These are phyloP conservation scores for Ceryle rudis DNA, from an alignment of 2,797 vertebrate species.

Conservation along the genomic window DNA sequence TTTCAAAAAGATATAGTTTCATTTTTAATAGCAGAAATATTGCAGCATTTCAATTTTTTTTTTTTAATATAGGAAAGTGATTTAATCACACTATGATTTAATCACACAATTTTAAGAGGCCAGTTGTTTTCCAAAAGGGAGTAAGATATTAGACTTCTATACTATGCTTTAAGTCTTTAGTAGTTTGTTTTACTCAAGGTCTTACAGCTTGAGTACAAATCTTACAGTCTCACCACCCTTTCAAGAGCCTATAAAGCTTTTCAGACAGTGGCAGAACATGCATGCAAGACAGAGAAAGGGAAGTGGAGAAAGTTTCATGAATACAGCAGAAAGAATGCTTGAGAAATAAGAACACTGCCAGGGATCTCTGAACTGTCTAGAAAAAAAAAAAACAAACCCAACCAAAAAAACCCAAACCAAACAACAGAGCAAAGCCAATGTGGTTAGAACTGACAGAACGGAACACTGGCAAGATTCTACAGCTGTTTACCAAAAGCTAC, in stretches of 20 bases:
- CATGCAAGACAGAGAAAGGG: not conserved
- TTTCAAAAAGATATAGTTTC: not conserved
- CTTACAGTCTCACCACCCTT: not conserved
- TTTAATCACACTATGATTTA: not conserved
- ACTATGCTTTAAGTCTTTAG: not conserved
- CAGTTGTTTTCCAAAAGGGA: not conserved
- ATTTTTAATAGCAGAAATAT: not conserved
- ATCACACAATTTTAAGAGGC: not conserved
- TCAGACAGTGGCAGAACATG: not conserved
- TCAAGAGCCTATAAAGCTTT: not conserved
- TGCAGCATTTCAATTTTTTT: not conserved
- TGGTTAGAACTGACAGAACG: not conserved
- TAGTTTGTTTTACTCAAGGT: not conserved
- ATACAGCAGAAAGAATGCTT: not conserved
- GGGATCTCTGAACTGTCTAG: not conserved
- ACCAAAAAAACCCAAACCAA: not conserved
- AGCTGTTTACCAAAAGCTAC: not conserved
- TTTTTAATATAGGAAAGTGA: not conserved
- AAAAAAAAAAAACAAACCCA: not conserved
- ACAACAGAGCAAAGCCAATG: not conserved
- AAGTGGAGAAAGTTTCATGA: not conserved
- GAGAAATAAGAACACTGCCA: not conserved
- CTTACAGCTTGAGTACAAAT: not conserved
- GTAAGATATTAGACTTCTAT: not conserved
- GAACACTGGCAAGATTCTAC: not conserved